phyloP scores from a whole-genome alignment of 2,113 vertebrate species.

The Heterocephalus glaber region DNA sequence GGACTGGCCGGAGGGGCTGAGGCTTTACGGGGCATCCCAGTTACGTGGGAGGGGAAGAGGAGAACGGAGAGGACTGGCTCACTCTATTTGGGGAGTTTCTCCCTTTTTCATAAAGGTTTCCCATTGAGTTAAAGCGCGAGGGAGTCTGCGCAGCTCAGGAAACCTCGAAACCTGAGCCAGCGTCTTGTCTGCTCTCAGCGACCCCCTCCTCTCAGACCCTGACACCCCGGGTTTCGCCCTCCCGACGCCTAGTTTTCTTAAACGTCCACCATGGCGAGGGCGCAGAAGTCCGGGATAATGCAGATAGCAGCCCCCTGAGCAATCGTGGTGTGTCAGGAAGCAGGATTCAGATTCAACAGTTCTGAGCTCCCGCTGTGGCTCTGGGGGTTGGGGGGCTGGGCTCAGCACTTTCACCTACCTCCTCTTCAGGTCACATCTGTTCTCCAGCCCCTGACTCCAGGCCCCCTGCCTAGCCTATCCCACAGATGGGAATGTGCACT shows the following conservation, averaged over 20 bases:
- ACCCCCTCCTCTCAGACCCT: not conserved
- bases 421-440: conserved; percentile 80
- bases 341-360: conserved; percentile 56
- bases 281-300: not conserved
- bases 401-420: conserved; percentile 77
- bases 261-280: not conserved
- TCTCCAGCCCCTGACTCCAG: conserved; percentile 72
- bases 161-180: not conserved
- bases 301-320: not conserved
- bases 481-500: conserved; percentile 71
- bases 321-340: conserved; percentile 21
- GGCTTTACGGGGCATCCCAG: conserved; percentile 54
- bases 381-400: conserved; percentile 52
- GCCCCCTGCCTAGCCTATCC: conserved; percentile 74
- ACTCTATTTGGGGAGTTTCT: not conserved
- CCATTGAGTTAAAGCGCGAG: not conserved
- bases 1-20: conserved; percentile 39
- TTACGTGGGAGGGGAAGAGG: not conserved
- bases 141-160: not conserved
- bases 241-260: not conserved
- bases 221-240: not conserved
- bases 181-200: not conserved
- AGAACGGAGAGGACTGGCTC: not conserved
- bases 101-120: not conserved
- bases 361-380: conserved; percentile 67